Conservation (phyloP, 1,140 invertebrate species). For the Olivierus martensii region DNA sequence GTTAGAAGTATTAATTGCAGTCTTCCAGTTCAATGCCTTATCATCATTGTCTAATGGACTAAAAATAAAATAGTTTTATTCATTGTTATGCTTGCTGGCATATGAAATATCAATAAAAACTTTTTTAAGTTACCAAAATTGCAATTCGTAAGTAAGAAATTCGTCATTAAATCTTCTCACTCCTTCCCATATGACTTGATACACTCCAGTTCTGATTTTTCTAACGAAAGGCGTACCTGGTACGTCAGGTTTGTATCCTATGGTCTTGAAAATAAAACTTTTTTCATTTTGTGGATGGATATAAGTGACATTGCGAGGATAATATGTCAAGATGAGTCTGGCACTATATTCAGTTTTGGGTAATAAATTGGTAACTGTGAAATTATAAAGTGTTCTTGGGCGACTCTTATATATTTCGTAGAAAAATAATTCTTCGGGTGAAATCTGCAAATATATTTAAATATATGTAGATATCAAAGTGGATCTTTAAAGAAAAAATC, state of each 20-base stretch:
- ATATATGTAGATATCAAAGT: too few relatives aligned
- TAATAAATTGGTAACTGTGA: conserved; percentile 34
- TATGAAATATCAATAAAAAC: background rate
- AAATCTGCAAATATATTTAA: too few relatives aligned
- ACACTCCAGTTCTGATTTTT: conserved; percentile 45
- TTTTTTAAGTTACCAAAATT: conserved; percentile 9
- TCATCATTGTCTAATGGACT: conserved; percentile 14
- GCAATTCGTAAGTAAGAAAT: conserved; percentile 24
- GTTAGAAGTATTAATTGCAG: conserved; percentile 69
- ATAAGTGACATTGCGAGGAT: conserved; percentile 38
- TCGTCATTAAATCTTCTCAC: conserved; percentile 46
- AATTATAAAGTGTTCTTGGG: conserved; percentile 16
- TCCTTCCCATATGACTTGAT: conserved; percentile 54
- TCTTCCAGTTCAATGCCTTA: conserved; percentile 36
- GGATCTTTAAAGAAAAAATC: too few relatives aligned
- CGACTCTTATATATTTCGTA: background rate
- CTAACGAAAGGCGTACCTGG: conserved; percentile 41
- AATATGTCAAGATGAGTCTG: conserved; percentile 50
- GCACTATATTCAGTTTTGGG: conserved; percentile 61
- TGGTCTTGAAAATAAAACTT: conserved; percentile 55
- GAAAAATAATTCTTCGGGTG: too few relatives aligned
- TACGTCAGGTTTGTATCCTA: conserved; percentile 38
- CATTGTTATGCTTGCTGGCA: too few relatives aligned
- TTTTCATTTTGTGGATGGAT: conserved; percentile 47
- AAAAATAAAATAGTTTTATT: background rate